Percentiles rank a stretch among this genome's conserved stretches.
phyloP scores from a whole-genome alignment of 1,140 invertebrate genomes.

The Tachypleus tridentatus region DNA sequence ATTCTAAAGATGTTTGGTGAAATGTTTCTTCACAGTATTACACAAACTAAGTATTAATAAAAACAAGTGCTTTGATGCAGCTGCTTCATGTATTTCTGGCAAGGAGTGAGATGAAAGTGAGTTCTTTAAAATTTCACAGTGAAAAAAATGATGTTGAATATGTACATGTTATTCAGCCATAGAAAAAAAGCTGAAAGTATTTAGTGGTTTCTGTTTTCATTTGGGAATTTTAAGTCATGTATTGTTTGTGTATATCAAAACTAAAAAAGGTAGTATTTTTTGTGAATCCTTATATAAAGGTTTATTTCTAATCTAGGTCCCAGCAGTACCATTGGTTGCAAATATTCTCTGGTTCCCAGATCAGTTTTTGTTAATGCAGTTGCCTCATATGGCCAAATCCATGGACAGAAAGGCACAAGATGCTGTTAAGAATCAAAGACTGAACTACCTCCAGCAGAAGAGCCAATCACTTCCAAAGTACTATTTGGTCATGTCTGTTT shows the following conservation, averaged over 20 bases:
- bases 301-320: conserved; percentile 35
- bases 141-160: no score
- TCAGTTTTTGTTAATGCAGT: conserved; percentile 50
- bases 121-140: no score
- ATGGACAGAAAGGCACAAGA: conserved; percentile 48
- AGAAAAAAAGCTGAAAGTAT: no score
- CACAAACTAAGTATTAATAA: no score
- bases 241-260: not conserved
- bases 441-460: conserved; percentile 44
- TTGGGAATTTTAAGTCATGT: no score
- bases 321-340: conserved; percentile 56
- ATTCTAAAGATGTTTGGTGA: no score
- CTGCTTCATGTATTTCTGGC: no score
- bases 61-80: no score
- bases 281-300: conserved; percentile 1
- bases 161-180: no score
- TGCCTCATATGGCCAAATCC: conserved; percentile 43
- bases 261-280: not conserved
- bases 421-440: conserved; percentile 39
- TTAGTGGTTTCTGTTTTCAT: no score
- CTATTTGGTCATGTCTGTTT: conserved; percentile 2
- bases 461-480: conserved; percentile 44
- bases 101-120: no score
- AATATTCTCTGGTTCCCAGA: conserved; percentile 69
- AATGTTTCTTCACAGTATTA: no score